phyloP scores from a whole-genome alignment of 2,888 invertebrate genomes.

The Drosophila merina region DNA sequence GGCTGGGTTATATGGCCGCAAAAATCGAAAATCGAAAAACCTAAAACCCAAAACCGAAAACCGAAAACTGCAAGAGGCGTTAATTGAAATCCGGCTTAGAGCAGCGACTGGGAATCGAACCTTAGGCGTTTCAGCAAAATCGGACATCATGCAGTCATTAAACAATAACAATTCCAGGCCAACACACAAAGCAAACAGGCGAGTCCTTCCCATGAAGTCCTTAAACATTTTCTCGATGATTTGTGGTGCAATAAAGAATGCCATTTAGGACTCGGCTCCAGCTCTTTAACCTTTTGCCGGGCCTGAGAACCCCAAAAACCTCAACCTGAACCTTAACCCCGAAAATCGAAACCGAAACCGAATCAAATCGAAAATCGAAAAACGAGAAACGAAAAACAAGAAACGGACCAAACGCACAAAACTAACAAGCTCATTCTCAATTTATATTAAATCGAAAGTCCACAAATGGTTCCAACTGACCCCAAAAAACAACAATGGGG shows the following conservation, averaged over 20 bases:
- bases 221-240: slow-evolving; percentile 54
- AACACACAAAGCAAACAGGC: slow-evolving; percentile 21
- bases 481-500: slow-evolving; percentile 48
- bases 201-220: slow-evolving; percentile 28
- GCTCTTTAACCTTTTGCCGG: slow-evolving; percentile 43
- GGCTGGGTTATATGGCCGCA: slow-evolving; percentile 24
- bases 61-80: slow-evolving; percentile 41
- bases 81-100: slow-evolving; percentile 72
- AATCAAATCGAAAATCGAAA: slow-evolving; percentile 19
- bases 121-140: slow-evolving; percentile 34
- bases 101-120: slow-evolving; percentile 21
- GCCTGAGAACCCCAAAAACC: neutral
- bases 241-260: slow-evolving; percentile 70
- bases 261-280: slow-evolving; percentile 52
- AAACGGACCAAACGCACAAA: slow-evolving; percentile 40
- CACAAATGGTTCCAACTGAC: slow-evolving; percentile 43
- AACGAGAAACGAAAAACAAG: slow-evolving; percentile 21
- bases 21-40: slow-evolving; percentile 16
- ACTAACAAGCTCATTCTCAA: slow-evolving; percentile 76
- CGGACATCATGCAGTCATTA: slow-evolving; percentile 66
- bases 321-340: slow-evolving; percentile 10
- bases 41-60: slow-evolving; percentile 3
- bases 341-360: slow-evolving; percentile 10
- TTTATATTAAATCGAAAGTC: slow-evolving; percentile 73
- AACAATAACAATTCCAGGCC: slow-evolving; percentile 51